phyloP scores from a whole-genome alignment of 1,140 invertebrate genomes.

The Procambarus virginalis region DNA sequence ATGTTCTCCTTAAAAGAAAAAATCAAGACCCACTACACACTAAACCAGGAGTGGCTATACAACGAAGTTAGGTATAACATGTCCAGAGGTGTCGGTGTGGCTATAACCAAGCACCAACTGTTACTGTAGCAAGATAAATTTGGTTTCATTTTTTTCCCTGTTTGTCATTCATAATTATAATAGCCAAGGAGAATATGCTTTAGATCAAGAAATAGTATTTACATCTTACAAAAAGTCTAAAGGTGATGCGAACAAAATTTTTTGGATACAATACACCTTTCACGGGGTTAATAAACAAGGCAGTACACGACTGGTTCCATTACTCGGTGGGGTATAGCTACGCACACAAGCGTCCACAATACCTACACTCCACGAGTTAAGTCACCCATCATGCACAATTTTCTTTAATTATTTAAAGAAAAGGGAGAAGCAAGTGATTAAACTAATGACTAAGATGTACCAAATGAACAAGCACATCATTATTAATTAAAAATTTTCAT shows the following conservation, averaged over 20 bases:
- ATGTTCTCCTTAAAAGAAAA: neutral
- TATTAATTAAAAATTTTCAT: too few species aligned
- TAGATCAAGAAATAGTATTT: neutral
- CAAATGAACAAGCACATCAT: neutral
- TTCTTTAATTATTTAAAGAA: too few species aligned
- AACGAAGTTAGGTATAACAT: neutral
- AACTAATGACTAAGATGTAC: neutral
- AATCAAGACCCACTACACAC: neutral
- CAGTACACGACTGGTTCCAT: too few species aligned
- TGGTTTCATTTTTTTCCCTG: neutral
- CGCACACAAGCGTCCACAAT: too few species aligned
- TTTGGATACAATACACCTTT: too few species aligned
- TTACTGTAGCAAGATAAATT: neutral
- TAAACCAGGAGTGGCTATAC: constrained; percentile 2
- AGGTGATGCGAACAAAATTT: too few species aligned
- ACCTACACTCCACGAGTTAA: too few species aligned
- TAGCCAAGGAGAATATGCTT: neutral
- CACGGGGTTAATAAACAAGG: too few species aligned
- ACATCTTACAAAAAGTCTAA: too few species aligned
- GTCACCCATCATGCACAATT: too few species aligned
- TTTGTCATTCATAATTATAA: neutral
- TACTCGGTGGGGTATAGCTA: too few species aligned
- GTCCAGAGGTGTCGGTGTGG: neutral
- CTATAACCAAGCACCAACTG: neutral
- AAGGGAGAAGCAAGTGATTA: neutral